These are phyloP conservation scores for Tanypteryx hageni DNA, from an alignment of 2,888 invertebrate genomes.

Conservation along the genomic window DNA sequence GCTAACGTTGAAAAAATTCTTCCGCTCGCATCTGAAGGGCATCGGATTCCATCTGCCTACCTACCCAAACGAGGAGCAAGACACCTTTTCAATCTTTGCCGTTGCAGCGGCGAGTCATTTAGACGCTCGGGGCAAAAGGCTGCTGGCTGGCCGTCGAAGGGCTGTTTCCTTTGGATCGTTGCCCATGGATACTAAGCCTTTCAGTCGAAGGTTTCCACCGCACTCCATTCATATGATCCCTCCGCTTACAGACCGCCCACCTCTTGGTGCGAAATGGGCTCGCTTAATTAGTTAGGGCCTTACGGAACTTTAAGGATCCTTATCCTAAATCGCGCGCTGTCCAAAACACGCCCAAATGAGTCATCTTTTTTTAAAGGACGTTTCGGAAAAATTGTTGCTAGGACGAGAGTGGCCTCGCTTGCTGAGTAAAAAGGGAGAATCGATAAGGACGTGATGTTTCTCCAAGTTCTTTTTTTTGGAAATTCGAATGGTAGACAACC, in stretches of 20 bases:
- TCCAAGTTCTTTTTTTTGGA: too few species aligned
- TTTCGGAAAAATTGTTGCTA: neutral
- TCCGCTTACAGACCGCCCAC: conserved; percentile 35
- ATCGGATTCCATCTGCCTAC: too few species aligned
- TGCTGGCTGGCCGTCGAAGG: too few species aligned
- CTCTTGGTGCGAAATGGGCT: conserved; percentile 36
- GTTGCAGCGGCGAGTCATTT: too few species aligned
- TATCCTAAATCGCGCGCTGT: neutral
- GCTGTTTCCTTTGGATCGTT: neutral
- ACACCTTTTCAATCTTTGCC: too few species aligned
- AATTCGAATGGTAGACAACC: too few species aligned
- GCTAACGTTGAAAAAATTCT: too few species aligned
- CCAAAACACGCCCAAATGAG: conserved; percentile 26
- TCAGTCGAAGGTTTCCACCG: neutral
- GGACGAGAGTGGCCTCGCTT: conserved; percentile 15
- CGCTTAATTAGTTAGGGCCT: conserved; percentile 55
- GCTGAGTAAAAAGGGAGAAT: neutral
- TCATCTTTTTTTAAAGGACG: neutral
- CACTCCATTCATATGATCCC: neutral
- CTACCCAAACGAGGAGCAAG: too few species aligned
- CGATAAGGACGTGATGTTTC: too few species aligned
- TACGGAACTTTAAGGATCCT: neutral
- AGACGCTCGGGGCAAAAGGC: too few species aligned
- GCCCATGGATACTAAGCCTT: conserved; percentile 38
- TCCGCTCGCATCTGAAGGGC: too few species aligned